These are phyloP conservation scores for Molossus alvarezi DNA, from an alignment of 2,797 vertebrate species.

Conservation along the genomic window DNA sequence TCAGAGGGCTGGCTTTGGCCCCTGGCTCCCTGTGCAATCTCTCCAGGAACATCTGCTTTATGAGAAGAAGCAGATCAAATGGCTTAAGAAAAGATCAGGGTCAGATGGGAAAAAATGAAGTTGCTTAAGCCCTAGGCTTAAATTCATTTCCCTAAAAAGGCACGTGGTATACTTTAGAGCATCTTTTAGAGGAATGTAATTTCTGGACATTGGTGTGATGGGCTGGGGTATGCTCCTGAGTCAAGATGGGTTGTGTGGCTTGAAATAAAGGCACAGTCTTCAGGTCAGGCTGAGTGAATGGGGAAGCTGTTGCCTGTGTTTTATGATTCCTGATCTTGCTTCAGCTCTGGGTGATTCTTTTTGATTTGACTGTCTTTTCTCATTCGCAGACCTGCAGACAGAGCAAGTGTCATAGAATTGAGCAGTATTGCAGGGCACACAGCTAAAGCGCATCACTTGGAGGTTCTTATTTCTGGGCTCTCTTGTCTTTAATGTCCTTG, in stretches of 20 bases:
- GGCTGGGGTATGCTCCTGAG: slow-evolving; percentile 40
- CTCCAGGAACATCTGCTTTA: slow-evolving; percentile 77
- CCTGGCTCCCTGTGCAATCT: slow-evolving; percentile 52
- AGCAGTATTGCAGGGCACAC: background rate
- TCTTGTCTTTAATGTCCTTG: background rate
- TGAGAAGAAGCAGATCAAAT: slow-evolving; percentile 76
- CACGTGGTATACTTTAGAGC: background rate
- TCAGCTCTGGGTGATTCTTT: slow-evolving; percentile 52
- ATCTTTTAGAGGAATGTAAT: slow-evolving; percentile 56
- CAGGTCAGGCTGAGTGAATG: background rate
- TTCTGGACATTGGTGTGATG: slow-evolving; percentile 8
- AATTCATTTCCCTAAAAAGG: slow-evolving; percentile 57
- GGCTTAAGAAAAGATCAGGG: slow-evolving; percentile 74
- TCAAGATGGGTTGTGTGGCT: background rate
- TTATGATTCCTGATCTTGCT: slow-evolving; percentile 50
- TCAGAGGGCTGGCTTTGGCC: slow-evolving; percentile 63
- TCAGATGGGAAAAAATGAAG: slow-evolving; percentile 78
- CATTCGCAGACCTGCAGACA: background rate
- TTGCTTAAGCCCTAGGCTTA: slow-evolving; percentile 72
- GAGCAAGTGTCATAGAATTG: background rate
- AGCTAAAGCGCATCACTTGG: background rate
- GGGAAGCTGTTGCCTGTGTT: background rate
- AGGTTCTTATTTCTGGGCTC: background rate
- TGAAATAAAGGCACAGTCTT: slow-evolving; percentile 27
- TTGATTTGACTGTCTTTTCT: slow-evolving; percentile 26